Conservation (phyloP, 1,140 invertebrate genomes). For the Chrysomallon squamiferum region DNA sequence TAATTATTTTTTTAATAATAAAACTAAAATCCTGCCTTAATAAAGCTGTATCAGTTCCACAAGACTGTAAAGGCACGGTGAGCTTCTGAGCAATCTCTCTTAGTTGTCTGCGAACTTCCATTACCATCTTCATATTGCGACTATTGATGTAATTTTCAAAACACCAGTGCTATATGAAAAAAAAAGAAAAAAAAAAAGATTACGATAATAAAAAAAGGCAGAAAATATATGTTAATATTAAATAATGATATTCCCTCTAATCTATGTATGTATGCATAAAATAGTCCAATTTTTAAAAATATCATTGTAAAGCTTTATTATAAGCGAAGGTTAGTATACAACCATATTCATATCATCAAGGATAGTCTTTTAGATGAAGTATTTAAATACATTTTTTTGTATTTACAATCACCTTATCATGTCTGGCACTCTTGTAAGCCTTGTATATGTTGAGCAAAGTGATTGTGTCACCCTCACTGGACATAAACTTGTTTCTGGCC, state of each 20-base stretch:
- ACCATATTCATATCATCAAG: no score
- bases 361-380: no score
- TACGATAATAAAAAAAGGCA: no score
- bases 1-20: no score
- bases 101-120: conserved; percentile 84
- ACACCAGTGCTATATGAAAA: conserved; percentile 79
- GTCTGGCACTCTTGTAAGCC: conserved; percentile 73
- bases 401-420: conserved; percentile 75
- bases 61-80: conserved; percentile 74
- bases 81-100: conserved; percentile 76
- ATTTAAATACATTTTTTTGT: no score
- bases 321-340: no score
- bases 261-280: no score
- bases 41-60: conserved; percentile 76
- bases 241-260: no score
- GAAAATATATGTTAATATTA: no score
- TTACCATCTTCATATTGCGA: conserved; percentile 83
- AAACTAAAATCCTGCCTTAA: conserved; percentile 73
- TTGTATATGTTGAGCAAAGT: conserved; percentile 90
- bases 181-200: neutral
- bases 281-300: no score
- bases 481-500: conserved; percentile 77
- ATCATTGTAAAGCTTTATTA: no score
- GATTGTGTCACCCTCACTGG: conserved; percentile 89
- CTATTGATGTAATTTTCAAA: conserved; percentile 87